Base-by-base conservation (phyloP, 2,797 vertebrate species). In the Naso thynnoides region DNA sequence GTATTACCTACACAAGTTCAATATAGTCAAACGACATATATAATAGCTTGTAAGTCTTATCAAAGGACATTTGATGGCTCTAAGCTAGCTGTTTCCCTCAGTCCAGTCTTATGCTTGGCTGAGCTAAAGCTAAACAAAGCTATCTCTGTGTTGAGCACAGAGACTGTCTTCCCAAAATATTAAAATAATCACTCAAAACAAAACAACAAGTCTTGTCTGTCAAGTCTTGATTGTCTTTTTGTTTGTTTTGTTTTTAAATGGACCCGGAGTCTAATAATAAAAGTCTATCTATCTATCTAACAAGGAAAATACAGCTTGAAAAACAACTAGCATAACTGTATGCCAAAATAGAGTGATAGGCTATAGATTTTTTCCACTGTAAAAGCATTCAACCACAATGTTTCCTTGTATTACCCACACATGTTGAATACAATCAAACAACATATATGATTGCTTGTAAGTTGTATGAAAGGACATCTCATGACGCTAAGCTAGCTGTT, bases 81-180 rank as follows among this genome's bases (percentile, higher is more conserved):
- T 48, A 24, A 7, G 39, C 18, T 31, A 18, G 56, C 10, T 44
- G 36, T 31, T n/a, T 39, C 4, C 29, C 16, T 5, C 23, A 15
- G 24, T 60, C 18, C 36, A 26, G 48, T 29, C 55, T 55, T 1
- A 2, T 18, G 52, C 41, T 16, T 23, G 26, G 59, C 54, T 38
- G 27, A 36, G 33, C 33, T 36, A 36, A 10, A 36, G 33, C 33
- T 36, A 36, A 8, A 16, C 27, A 11, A 26, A 31, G 41, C 21
- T 52, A 44, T 26, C 44, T 47, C 52, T 26, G 18, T 42, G 42
- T 70, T 49, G n/a, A 48, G 54, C 44, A 36, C 29, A 57, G 33
- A 36, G 21, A 55, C 57, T 27, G 81, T 49, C 21, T 45, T 33
- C 42, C 47, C 24, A 33, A 63, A 61, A 78, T 39, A 39, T 39